Conservation (phyloP, 2,797 vertebrate genomes). For the Tokudaia tokunoshimensis region DNA sequence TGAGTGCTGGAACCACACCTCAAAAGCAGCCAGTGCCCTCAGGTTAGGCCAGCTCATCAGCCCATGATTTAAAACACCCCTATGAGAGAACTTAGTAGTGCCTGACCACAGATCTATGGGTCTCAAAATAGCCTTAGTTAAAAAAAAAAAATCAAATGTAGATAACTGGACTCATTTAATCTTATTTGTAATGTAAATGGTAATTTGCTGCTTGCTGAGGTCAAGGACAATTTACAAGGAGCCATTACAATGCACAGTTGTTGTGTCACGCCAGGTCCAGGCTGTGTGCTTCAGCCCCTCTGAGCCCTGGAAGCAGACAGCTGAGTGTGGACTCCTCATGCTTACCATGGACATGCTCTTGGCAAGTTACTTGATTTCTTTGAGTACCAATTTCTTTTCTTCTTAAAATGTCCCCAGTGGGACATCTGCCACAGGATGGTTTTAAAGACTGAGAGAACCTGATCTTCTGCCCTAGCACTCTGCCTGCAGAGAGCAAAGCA, state of each 20-base stretch:
- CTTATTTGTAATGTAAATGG: not conserved
- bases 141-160: not conserved
- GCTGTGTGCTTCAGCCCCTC: not conserved
- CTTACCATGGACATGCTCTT: not conserved
- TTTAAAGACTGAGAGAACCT: constrained; percentile 27
- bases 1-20: too few relatives aligned
- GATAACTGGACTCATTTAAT: constrained; percentile 1
- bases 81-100: not conserved
- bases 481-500: not conserved
- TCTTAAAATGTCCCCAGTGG: constrained; percentile 53
- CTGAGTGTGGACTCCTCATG: not conserved
- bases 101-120: not conserved
- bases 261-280: not conserved
- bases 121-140: not conserved
- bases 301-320: not conserved
- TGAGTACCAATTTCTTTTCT: constrained; percentile 19
- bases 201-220: not conserved
- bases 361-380: constrained; percentile 33
- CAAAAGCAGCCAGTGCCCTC: not conserved
- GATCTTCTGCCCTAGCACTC: constrained; percentile 16
- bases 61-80: constrained; percentile 1
- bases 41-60: not conserved
- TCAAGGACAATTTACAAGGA: constrained; percentile 10
- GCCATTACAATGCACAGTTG: not conserved
- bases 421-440: constrained; percentile 20